phyloP scores from a whole-genome alignment of 1,140 invertebrate species.

The Holcopasites calliopsidis region DNA sequence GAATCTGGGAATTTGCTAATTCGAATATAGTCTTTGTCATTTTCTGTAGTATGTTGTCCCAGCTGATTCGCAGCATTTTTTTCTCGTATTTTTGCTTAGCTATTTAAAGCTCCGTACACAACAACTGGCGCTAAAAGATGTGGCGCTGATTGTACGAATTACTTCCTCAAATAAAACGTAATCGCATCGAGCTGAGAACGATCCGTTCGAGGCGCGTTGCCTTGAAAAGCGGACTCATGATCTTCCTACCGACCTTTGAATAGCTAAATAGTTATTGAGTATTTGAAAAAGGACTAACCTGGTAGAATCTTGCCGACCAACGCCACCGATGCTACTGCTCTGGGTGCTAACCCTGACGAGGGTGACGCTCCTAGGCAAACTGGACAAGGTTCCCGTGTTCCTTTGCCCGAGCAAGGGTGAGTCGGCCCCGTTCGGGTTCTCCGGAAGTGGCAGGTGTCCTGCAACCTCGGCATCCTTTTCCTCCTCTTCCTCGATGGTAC shows the following conservation, averaged over 20 bases:
- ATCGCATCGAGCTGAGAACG: background rate
- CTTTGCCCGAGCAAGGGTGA: slow-evolving; percentile 66
- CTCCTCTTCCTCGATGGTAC: slow-evolving; percentile 76
- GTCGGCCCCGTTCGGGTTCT: slow-evolving; percentile 60
- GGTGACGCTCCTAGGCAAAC: slow-evolving; percentile 67
- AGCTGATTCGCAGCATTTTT: no score
- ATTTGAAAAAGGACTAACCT: slow-evolving; percentile 55
- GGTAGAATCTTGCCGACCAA: slow-evolving; percentile 69
- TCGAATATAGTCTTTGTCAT: no score
- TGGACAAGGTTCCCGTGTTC: slow-evolving; percentile 27
- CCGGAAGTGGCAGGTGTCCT: slow-evolving; percentile 16
- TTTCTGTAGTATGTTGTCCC: no score
- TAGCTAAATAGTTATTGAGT: background rate
- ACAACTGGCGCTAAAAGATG: slow-evolving; percentile 17
- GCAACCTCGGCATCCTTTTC: slow-evolving; percentile 40
- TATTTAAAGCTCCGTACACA: background rate
- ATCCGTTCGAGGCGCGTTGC: background rate
- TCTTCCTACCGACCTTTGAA: background rate
- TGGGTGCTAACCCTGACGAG: slow-evolving; percentile 72
- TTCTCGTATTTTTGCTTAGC: background rate
- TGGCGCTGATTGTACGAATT: no score
- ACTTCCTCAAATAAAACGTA: slow-evolving; percentile 18
- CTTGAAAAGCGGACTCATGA: no score
- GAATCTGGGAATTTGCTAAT: no score
- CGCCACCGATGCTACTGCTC: slow-evolving; percentile 72